Conservation (phyloP, 2,113 vertebrate species). For the Pithys albifrons region DNA sequence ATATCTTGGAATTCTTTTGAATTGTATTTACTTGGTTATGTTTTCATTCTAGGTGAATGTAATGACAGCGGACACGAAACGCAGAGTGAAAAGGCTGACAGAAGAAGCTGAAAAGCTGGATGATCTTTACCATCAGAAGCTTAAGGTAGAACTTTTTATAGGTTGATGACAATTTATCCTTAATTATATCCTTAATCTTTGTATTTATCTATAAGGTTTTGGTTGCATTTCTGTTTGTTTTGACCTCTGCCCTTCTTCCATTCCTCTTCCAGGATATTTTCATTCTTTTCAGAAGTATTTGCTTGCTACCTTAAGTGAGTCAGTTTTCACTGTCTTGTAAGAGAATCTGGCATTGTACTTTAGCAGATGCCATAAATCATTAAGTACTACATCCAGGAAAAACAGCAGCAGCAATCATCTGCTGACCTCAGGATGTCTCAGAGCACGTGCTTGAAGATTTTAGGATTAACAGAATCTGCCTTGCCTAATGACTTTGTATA, state of each 20-base stretch:
- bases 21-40: background rate
- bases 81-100: constrained; percentile 64
- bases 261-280: background rate
- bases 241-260: background rate
- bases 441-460: background rate
- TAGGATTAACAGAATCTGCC: background rate
- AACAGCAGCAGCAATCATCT: background rate
- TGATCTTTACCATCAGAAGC: constrained; percentile 73
- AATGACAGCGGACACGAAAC: constrained; percentile 73
- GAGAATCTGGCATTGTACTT: background rate
- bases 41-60: constrained; percentile 68
- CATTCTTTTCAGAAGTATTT: background rate
- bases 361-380: background rate
- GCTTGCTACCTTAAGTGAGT: background rate
- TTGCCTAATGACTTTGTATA: background rate
- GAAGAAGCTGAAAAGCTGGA: constrained; percentile 80
- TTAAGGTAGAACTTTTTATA: constrained; percentile 62
- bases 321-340: background rate
- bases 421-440: background rate
- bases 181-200: background rate
- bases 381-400: background rate
- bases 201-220: background rate
- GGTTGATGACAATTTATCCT: background rate
- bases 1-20: background rate
- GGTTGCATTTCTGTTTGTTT: background rate